These are phyloP conservation scores for Pseudobourletiella spinata DNA, from an alignment of 1,140 invertebrate species.

Conservation along the genomic window DNA sequence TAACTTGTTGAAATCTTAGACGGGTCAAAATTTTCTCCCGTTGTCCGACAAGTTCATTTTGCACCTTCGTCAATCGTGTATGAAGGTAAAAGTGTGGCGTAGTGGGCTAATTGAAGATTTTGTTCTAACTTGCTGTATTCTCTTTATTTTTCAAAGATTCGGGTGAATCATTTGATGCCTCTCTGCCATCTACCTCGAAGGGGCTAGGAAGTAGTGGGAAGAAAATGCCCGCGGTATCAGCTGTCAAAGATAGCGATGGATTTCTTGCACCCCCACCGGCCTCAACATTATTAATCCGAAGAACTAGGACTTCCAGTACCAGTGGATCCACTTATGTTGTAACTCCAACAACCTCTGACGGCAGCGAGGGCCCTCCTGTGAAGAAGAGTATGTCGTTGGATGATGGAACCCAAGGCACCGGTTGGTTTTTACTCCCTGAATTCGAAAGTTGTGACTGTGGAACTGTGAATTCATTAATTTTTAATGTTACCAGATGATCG, in stretches of 20 bases:
- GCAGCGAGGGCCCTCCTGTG: not conserved
- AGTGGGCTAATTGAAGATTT: too few species aligned
- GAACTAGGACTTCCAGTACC: constrained; percentile 19
- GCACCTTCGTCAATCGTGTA: too few species aligned
- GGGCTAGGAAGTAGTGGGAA: not conserved
- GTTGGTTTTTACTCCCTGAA: not conserved
- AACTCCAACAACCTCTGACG: not conserved
- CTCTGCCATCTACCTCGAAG: not conserved
- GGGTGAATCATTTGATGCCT: too few species aligned
- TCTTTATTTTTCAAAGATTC: too few species aligned
- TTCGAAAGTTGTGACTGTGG: not conserved
- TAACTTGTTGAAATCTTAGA: too few species aligned
- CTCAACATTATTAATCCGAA: constrained; percentile 23
- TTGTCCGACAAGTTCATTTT: too few species aligned
- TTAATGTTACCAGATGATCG: not conserved
- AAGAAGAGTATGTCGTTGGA: not conserved
- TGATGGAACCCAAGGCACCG: not conserved
- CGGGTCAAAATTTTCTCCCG: too few species aligned
- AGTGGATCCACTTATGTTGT: constrained; percentile 14
- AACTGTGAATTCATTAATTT: not conserved
- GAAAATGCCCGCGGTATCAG: not conserved
- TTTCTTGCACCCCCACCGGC: constrained; percentile 29
- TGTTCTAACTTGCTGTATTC: too few species aligned
- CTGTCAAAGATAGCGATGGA: constrained; percentile 18
- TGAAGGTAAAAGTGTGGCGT: too few species aligned